Evolutionary conservation across 1,140 invertebrate genomes (phyloP).

Genomic region (Drosophila trapezifrons): DNA sequence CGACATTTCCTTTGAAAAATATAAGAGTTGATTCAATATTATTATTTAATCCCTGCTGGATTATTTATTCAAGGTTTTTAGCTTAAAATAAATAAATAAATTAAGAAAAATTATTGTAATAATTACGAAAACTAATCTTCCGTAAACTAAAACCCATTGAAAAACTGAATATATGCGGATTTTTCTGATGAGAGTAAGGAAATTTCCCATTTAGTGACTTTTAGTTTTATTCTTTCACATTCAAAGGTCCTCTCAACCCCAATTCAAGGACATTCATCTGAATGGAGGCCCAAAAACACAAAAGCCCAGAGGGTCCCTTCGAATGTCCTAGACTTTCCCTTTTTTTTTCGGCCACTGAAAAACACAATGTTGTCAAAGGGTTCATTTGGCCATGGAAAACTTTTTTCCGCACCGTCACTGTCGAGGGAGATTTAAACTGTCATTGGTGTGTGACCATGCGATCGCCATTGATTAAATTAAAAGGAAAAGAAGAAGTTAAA

Average conservation of each 20-base stretch:
- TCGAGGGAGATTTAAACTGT: constrained; percentile 30
- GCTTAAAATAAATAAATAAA: no score
- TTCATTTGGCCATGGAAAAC: constrained; percentile 24
- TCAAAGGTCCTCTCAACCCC: constrained; percentile 4
- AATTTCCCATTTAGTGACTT: constrained; percentile 8
- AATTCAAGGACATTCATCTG: constrained; percentile 17
- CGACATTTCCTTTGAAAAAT: no score
- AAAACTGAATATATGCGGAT: no score
- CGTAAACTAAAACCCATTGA: not conserved
- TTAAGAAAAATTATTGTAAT: no score
- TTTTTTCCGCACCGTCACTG: constrained; percentile 35
- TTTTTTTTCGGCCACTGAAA: constrained; percentile 12
- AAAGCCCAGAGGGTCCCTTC: constrained; percentile 3
- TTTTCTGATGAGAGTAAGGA: not conserved
- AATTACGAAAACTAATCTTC: no score
- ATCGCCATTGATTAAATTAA: constrained; percentile 52
- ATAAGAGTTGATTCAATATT: no score
- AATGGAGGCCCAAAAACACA: constrained; percentile 13
- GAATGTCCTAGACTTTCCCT: constrained; percentile 48
- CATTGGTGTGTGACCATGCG: constrained; percentile 33
- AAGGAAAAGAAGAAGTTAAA: constrained; percentile 17
- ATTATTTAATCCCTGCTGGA: no score
- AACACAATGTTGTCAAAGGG: constrained; percentile 37
- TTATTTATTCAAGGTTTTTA: no score
- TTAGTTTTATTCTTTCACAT: not conserved